These are phyloP conservation scores for Eupithecia inturbata DNA, from an alignment of 2,888 invertebrate genomes.

Conservation along the genomic window DNA sequence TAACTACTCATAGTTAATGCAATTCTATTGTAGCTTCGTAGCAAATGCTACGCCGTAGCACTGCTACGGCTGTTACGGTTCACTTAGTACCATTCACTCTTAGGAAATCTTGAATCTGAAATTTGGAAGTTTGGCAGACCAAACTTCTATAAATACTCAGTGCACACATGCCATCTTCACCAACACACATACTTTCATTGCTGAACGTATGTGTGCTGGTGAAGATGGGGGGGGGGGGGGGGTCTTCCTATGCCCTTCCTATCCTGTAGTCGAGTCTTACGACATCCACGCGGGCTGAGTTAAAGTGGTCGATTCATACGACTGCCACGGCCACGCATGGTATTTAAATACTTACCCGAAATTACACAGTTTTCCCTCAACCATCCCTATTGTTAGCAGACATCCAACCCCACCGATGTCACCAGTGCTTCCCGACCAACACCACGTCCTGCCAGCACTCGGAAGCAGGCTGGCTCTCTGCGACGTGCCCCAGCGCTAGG, in stretches of 20 bases:
- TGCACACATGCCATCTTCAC: background rate
- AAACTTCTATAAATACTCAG: no score
- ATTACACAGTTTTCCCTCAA: no score
- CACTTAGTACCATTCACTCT: background rate
- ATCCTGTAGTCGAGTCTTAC: no score
- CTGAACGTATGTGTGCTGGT: no score
- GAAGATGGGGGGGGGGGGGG: no score
- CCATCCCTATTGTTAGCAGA: slow-evolving; percentile 44
- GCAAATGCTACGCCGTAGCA: background rate
- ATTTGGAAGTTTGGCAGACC: no score
- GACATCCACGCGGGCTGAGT: no score
- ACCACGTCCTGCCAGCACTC: slow-evolving; percentile 43
- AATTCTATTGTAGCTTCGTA: background rate
- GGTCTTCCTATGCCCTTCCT: no score
- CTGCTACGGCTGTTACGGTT: background rate
- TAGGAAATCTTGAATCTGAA: no score
- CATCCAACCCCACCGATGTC: slow-evolving; percentile 52
- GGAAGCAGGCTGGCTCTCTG: slow-evolving; percentile 40
- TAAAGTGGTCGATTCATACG: no score
- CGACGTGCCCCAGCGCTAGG: slow-evolving; percentile 50
- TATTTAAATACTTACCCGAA: no score
- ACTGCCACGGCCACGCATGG: no score
- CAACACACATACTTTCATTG: background rate
- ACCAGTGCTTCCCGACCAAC: slow-evolving; percentile 51
- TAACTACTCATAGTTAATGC: background rate